These are phyloP conservation scores for Bovichtus diacanthus DNA, from an alignment of 2,797 vertebrate genomes.

Conservation along the genomic window DNA sequence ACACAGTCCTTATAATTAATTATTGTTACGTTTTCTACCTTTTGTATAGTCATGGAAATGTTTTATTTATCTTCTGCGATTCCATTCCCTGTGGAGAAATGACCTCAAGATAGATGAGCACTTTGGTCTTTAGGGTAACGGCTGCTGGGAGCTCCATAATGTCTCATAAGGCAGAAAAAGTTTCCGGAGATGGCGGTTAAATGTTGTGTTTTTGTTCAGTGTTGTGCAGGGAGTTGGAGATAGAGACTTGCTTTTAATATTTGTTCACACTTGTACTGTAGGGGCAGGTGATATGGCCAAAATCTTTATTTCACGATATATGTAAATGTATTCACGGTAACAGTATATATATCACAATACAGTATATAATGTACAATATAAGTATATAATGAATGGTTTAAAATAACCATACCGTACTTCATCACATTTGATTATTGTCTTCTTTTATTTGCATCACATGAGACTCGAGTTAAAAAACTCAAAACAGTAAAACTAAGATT, in stretches of 20 bases:
- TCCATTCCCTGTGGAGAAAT: conserved; percentile 10
- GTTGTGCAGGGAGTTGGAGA: background rate
- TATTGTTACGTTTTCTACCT: background rate
- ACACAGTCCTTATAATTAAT: background rate
- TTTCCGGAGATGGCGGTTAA: background rate
- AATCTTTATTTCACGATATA: no score
- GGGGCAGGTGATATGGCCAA: no score
- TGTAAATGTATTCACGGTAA: no score
- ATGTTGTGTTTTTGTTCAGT: conserved; percentile 11
- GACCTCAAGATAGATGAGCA: conserved; percentile 18
- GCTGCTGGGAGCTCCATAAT: conserved; percentile 6
- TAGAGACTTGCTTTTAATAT: background rate
- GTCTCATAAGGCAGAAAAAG: conserved; percentile 9
- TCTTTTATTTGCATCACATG: no score
- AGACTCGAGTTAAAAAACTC: no score
- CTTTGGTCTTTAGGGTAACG: background rate
- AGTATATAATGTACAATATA: no score
- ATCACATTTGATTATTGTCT: no score
- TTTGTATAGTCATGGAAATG: background rate
- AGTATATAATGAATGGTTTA: no score
- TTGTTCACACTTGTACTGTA: background rate
- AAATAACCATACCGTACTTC: no score
- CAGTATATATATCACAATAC: no score
- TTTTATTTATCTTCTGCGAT: background rate
- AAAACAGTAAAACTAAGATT: no score